These are phyloP conservation scores for Simalia tracyae DNA, from an alignment of 2,797 vertebrate species.

Conservation along the genomic window DNA sequence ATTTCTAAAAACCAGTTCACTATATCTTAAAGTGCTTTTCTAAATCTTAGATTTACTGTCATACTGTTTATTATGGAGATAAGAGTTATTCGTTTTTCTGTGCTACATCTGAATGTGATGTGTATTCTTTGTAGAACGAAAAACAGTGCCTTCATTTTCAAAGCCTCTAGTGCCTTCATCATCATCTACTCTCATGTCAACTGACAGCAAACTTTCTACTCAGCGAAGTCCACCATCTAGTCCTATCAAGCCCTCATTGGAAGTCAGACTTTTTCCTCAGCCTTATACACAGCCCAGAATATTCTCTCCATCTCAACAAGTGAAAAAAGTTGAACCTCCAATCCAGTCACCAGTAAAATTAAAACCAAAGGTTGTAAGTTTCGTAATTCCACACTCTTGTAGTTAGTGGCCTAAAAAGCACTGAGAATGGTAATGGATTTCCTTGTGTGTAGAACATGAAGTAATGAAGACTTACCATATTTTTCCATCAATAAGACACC, in stretches of 20 bases:
- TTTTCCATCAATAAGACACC: no score
- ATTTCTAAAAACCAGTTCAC: fast-evolving
- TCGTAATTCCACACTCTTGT: neutral
- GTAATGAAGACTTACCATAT: neutral
- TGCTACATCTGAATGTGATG: neutral
- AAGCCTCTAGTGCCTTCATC: constrained; percentile 91
- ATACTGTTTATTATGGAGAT: neutral
- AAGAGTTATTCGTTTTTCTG: neutral
- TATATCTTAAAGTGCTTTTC: neutral
- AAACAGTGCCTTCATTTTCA: constrained; percentile 93
- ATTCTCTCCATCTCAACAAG: constrained; percentile 77
- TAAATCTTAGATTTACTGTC: neutral
- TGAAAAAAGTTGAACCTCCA: constrained; percentile 73
- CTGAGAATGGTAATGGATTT: neutral
- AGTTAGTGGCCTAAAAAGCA: neutral
- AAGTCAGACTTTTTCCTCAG: constrained; percentile 81
- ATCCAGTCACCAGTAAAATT: constrained; percentile 74
- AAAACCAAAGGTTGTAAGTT: constrained; percentile 85
- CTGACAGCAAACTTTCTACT: constrained; percentile 78
- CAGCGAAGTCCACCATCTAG: constrained; percentile 82
- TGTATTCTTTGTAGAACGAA: constrained; percentile 83
- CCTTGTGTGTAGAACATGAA: neutral
- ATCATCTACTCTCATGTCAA: constrained; percentile 74
- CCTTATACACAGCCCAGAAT: constrained; percentile 74
- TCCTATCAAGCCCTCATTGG: constrained; percentile 75